Evolutionary conservation across 64 coral and sea anemone species (phyloP).

Genomic region (Pocillopora damicornis): DNA sequence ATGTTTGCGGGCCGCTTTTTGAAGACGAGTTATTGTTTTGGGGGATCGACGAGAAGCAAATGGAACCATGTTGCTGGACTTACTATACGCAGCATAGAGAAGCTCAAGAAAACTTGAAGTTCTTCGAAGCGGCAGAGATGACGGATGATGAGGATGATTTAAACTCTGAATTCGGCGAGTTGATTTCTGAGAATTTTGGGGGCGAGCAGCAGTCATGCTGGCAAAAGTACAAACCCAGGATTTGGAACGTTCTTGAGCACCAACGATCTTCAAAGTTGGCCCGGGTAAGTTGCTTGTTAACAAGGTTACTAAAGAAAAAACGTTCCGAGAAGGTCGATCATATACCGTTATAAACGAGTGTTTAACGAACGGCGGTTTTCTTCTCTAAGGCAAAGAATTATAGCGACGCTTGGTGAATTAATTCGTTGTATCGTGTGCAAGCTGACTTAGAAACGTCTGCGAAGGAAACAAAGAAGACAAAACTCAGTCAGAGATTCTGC

Average conservation of each 20-base stretch:
- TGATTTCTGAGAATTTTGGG: constrained; percentile 7
- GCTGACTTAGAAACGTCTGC: neutral
- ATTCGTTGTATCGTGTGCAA: neutral
- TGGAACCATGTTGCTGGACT: constrained; percentile 97
- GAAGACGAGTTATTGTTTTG: constrained; percentile 86
- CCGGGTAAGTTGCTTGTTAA: constrained; percentile 48
- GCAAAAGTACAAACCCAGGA: constrained; percentile 85
- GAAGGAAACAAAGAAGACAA: neutral
- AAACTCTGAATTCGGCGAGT: constrained; percentile 38
- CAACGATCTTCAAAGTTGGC: constrained; percentile 82
- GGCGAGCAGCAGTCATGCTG: constrained; percentile 49
- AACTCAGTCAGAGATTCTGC: neutral
- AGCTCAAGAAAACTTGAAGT: constrained; percentile 89
- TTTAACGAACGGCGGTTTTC: neutral
- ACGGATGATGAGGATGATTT: constrained; percentile 56
- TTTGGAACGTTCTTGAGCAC: constrained; percentile 93
- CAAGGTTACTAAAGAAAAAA: neutral
- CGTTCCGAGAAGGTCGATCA: neutral
- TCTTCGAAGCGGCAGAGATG: constrained; percentile 78
- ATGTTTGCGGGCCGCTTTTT: constrained; percentile 88
- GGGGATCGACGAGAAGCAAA: constrained; percentile 96
- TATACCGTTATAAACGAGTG: constrained; percentile 24
- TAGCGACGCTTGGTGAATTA: neutral
- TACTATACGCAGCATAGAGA: constrained; percentile 92
- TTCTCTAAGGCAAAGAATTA: neutral